A percentile compares a stretch with the other conserved stretches of the same genome.
phyloP scores from a whole-genome alignment of 2,113 vertebrate species.

The Morone chrysops region DNA sequence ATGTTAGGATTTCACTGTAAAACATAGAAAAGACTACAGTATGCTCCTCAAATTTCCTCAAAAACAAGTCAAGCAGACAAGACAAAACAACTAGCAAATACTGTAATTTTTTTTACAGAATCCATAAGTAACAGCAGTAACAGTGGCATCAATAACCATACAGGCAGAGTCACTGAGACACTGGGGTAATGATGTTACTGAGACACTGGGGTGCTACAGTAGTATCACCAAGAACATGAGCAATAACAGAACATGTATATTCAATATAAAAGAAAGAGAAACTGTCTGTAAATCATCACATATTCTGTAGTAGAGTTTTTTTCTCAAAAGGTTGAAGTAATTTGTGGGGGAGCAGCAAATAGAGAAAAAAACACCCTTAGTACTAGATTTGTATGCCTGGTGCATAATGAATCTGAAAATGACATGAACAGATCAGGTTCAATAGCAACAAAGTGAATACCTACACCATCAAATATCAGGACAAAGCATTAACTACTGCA shows the following conservation, averaged over 20 bases:
- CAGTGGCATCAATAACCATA: slow-evolving; percentile 5
- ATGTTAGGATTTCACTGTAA: not conserved
- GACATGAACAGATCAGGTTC: slow-evolving; percentile 5
- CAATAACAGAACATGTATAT: slow-evolving; percentile 20
- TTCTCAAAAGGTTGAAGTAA: not conserved
- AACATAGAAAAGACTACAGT: not conserved
- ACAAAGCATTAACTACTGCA: slow-evolving; percentile 11
- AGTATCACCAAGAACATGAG: slow-evolving; percentile 2
- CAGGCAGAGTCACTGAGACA: slow-evolving; percentile 13
- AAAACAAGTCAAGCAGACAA: slow-evolving; percentile 19
- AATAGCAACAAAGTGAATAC: slow-evolving; percentile 4
- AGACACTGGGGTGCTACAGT: not conserved
- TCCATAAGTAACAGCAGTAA: not conserved
- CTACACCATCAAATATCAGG: not conserved
- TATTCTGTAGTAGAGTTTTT: not conserved
- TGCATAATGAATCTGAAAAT: slow-evolving; percentile 34
- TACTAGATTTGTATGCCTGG: not conserved
- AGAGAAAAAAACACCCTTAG: not conserved
- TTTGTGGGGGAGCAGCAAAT: not conserved
- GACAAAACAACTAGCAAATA: not conserved
- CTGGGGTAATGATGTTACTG: not conserved
- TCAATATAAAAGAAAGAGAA: slow-evolving; percentile 7
- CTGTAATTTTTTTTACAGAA: not conserved
- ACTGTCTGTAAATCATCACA: slow-evolving; percentile 20
- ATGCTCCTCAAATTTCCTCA: not conserved